phyloP scores from a whole-genome alignment of 2,888 invertebrate genomes.

The Lapara coniferarum region DNA sequence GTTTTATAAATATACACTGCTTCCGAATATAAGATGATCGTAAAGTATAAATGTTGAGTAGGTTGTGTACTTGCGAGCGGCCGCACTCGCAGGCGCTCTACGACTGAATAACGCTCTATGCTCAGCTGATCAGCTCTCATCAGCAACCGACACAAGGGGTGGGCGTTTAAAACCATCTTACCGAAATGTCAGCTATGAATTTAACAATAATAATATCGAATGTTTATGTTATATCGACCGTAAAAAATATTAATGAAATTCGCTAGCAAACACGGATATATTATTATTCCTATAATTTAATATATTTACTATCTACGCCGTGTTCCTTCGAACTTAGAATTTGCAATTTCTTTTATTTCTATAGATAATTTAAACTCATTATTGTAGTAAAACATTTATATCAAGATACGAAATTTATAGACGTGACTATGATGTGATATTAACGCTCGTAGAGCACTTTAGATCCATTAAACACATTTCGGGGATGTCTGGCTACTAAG shows the following conservation, averaged over 20 bases:
- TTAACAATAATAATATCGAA: not conserved
- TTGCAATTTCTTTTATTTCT: not conserved
- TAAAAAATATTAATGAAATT: no score
- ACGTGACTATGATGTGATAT: constrained; percentile 56
- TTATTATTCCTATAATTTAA: no score
- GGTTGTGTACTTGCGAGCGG: constrained; percentile 46
- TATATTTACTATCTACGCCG: no score
- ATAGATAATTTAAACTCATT: not conserved
- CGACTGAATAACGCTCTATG: constrained; percentile 55
- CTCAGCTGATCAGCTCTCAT: constrained; percentile 57
- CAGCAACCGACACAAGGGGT: constrained; percentile 36
- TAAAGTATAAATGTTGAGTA: constrained; percentile 9
- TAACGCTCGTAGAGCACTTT: constrained; percentile 67
- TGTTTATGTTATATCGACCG: no score
- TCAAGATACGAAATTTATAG: constrained; percentile 57
- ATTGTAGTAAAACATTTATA: constrained; percentile 42
- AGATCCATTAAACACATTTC: constrained; percentile 73
- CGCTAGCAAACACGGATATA: no score
- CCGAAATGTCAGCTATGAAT: not conserved
- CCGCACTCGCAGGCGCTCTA: constrained; percentile 54
- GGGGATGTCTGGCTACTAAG: constrained; percentile 59
- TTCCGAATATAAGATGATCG: constrained; percentile 8
- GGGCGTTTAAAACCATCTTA: not conserved
- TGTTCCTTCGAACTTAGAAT: not conserved
- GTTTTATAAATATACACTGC: not conserved